A percentile compares a stretch with the other conserved stretches of the same genome.
Conservation (phyloP, 1,140 invertebrate genomes). For the Diabrotica undecimpunctata region DNA sequence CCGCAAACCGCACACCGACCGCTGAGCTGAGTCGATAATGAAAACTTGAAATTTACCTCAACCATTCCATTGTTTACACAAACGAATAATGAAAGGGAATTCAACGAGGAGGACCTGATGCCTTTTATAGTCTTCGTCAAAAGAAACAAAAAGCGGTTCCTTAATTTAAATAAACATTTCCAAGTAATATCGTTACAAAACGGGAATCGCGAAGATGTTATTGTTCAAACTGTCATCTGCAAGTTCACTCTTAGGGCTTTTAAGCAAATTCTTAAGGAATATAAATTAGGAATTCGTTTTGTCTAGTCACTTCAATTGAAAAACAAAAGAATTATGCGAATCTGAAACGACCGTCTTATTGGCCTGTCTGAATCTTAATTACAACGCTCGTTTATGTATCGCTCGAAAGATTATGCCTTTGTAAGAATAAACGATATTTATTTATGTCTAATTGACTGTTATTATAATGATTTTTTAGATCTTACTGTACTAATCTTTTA, state of each 20-base stretch:
- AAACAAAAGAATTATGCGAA: conserved; percentile 13
- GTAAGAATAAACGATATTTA: no score
- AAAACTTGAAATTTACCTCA: neutral
- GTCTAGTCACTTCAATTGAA: conserved; percentile 14
- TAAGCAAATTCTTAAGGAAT: conserved; percentile 15
- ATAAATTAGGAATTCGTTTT: conserved; percentile 18
- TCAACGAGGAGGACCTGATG: conserved; percentile 13
- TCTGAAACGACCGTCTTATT: neutral
- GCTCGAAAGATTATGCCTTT: no score
- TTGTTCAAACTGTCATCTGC: conserved; percentile 21
- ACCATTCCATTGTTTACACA: neutral
- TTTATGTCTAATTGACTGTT: no score
- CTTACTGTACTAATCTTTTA: no score
- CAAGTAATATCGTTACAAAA: conserved; percentile 20
- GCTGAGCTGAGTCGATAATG: no score
- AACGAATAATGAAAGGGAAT: conserved; percentile 9
- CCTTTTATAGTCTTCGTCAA: conserved; percentile 11
- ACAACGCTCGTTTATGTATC: neutral
- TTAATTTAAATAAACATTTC: conserved; percentile 25
- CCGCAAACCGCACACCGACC: no score
- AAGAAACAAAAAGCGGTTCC: conserved; percentile 19
- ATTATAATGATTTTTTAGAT: no score
- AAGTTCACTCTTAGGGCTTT: conserved; percentile 18
- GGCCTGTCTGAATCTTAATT: neutral
- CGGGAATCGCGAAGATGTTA: conserved; percentile 19